Evolutionary conservation across 2,113 vertebrate genomes (phyloP).

Genomic region (Labeo rohita): DNA sequence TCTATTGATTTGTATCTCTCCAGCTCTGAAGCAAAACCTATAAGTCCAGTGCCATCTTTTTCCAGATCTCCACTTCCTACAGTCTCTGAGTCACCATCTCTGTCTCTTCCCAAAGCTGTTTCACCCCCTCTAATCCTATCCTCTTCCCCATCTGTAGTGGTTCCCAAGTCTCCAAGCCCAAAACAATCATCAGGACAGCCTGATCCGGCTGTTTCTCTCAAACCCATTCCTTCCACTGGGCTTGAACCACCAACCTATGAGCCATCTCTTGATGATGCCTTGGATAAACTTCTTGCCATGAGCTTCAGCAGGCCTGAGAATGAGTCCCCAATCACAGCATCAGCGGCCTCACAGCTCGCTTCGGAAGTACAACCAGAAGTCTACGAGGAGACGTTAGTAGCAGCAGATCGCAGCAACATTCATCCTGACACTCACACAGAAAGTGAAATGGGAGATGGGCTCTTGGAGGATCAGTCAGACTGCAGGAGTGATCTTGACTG

Average conservation of each 20-base stretch:
- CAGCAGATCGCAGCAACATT: constrained; percentile 72
- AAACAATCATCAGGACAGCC: constrained; percentile 40
- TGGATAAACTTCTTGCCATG: constrained; percentile 77
- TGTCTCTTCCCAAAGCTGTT: constrained; percentile 53
- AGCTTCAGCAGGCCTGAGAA: constrained; percentile 62
- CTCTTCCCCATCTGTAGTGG: constrained; percentile 27
- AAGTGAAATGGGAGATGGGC: constrained; percentile 67
- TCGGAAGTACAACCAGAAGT: constrained; percentile 47
- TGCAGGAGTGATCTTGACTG: constrained; percentile 74
- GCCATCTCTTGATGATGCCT: constrained; percentile 73
- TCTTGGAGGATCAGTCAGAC: constrained; percentile 66
- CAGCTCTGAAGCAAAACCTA: constrained; percentile 50
- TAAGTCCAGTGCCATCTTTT: constrained; percentile 51
- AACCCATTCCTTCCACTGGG: constrained; percentile 54
- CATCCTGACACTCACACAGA: constrained; percentile 76
- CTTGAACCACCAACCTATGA: constrained; percentile 56
- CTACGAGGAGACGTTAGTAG: constrained; percentile 70
- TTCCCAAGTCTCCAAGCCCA: constrained; percentile 47
- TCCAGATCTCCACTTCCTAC: constrained; percentile 58
- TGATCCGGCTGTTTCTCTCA: constrained; percentile 32
- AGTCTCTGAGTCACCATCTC: constrained; percentile 47
- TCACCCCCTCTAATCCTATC: constrained; percentile 56
- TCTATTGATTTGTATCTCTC: constrained; percentile 50
- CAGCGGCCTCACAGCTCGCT: constrained; percentile 37
- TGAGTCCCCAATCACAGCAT: constrained; percentile 47